Base-by-base conservation (phyloP, 2,797 vertebrate genomes). In the Cossypha polioptera region DNA sequence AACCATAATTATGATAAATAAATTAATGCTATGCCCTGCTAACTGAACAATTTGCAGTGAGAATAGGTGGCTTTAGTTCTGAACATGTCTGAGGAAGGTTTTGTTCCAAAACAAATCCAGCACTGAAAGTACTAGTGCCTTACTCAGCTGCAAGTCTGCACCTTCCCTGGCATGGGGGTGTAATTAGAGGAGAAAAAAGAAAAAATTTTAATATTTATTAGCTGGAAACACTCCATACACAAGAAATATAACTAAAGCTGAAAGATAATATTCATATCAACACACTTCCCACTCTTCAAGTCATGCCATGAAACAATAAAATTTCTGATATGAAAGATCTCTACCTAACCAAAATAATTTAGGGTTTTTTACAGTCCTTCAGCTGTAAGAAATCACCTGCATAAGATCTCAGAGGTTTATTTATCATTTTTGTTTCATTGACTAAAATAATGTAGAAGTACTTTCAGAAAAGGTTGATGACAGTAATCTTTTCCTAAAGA, bases 81-180 rank as follows among this genome's bases (percentile, higher is more conserved):
- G 38, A 92, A 50, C 21, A 19, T 7, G 18, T 53, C 1, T 35
- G 36, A 88, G 54, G 45, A 81, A 74, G 5, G 5, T 28, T 87
- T 61, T 65, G 5, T 28, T 84, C 29, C 54, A 50, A 75, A 90
- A 57, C 8, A 88, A 83, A 69, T 21, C 33, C 3, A 84, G 14
- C 7, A 9, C 38, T 53, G 26, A 63, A 75, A 88, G 54, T 57
- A 53, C 14, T 25, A 53, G 18, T 0, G 0, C 17, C 42, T 82
- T 66, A 45, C 7, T 67, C n/a, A 81, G 29, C 59, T 53, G 13
- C 8, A 75, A 68, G 26, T 38, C 24, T 68, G 15, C 0, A 2
- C 13, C 8, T 25, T 33, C 31, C 22, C 9, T 4, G 0, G 3
- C 31, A 80, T 24, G 6, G 40, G 18, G 7, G 5, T 53, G 4